Base-by-base conservation (phyloP, 2,113 vertebrate genomes). In the Alaudala cheleensis region DNA sequence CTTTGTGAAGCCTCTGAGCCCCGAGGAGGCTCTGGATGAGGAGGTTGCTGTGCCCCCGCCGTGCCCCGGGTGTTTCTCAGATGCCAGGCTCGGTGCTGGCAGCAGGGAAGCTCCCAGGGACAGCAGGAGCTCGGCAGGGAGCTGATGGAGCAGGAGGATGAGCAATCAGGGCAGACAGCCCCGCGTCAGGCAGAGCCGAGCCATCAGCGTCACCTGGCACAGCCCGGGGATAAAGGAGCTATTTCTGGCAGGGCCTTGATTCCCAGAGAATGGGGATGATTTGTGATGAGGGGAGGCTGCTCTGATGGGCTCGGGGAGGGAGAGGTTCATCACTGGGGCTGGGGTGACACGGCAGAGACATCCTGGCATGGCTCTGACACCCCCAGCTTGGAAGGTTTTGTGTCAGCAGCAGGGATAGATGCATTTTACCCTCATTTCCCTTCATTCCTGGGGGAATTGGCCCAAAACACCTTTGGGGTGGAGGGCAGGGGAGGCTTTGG, bases 171-270 rank as follows among this genome's bases (percentile, higher is more conserved):
- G 54, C 88, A 86, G 39, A 50, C 44, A 56, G 76, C 12, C 42
- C 76, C 4, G 3, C 10, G 45, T 51, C 54, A 72, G 86, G 64
- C 61, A 69, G 90, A 40, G 86, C 64, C 1, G 40, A 91, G 85
- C 60, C 84, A 79, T 87, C 79, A 92, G 57, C 92, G 64, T 57
- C 95, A 79, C 74, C 90, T 31, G 71, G 79, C 78, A 82, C 33
- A 74, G 54, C 81, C 64, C 37, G 0, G 19, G 29, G 39, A 66
- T 25, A 7, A 28, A 24, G 18, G 51, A 1, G 84, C 85, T 95
- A 64, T 81, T 96, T 71, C 70, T 94, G 92, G 78, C 83, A 91
- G 81, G 54, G 42, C 42, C 69, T 49, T 67, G 93, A 65, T 89
- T 90, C 89, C 31, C 56, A 5, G 69, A 72, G 95, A 66, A 90